phyloP scores from a whole-genome alignment of 2,113 vertebrate species.

The Sciurus niger region DNA sequence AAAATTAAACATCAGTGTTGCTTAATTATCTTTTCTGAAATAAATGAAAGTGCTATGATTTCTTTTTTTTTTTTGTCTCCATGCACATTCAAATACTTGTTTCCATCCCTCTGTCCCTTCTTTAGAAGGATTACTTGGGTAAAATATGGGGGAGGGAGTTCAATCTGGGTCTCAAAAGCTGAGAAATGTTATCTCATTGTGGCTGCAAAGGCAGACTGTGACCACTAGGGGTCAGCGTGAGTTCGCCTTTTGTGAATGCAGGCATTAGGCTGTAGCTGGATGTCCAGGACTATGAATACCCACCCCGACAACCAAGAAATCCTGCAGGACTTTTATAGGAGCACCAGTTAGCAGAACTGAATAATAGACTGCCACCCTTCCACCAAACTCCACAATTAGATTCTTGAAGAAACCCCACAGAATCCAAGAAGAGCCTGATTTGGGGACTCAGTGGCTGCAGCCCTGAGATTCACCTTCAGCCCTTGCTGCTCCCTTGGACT shows the following conservation, averaged over 20 bases:
- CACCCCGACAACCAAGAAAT: background rate
- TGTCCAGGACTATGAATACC: background rate
- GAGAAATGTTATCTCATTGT: background rate
- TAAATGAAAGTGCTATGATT: background rate
- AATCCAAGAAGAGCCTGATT: background rate
- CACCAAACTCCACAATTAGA: background rate
- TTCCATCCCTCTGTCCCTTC: background rate
- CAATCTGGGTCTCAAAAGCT: background rate
- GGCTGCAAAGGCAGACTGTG: background rate
- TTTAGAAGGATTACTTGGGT: background rate
- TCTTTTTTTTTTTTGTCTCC: slow-evolving; percentile 45
- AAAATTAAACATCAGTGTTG: background rate
- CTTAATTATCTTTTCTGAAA: slow-evolving; percentile 45
- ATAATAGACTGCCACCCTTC: background rate
- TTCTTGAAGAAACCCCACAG: background rate
- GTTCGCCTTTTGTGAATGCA: background rate
- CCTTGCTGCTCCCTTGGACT: background rate
- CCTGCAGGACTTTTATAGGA: background rate
- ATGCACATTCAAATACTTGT: background rate
- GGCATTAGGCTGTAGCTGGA: background rate
- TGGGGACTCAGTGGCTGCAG: background rate
- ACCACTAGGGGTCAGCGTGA: slow-evolving; percentile 68
- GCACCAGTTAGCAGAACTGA: background rate
- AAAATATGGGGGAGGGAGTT: background rate
- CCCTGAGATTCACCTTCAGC: background rate